phyloP scores from a whole-genome alignment of 2,797 vertebrate genomes.

The Phrynocephalus vlangalii region DNA sequence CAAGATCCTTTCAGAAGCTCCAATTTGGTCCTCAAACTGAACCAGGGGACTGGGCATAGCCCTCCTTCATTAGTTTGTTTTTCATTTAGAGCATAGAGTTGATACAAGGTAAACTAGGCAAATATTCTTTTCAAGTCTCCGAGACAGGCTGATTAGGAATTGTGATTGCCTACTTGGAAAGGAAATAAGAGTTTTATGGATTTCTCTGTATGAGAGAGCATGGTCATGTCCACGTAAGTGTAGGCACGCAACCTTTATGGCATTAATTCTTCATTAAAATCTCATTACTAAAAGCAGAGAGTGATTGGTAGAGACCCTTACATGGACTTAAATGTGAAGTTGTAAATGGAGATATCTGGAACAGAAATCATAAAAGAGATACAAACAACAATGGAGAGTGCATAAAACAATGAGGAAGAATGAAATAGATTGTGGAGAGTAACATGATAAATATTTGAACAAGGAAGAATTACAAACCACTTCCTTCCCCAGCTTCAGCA shows the following conservation, averaged over 20 bases:
- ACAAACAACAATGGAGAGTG: slow-evolving; percentile 63
- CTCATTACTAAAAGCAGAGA: slow-evolving; percentile 58
- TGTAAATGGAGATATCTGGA: slow-evolving; percentile 56
- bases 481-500: not conserved
- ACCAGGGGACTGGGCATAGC: no score
- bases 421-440: slow-evolving; percentile 62
- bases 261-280: slow-evolving; percentile 63
- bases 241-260: slow-evolving; percentile 32
- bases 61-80: no score
- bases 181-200: slow-evolving; percentile 57
- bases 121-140: no score
- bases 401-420: slow-evolving; percentile 61
- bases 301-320: slow-evolving; percentile 49
- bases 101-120: no score
- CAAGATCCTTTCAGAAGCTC: no score
- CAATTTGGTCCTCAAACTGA: no score
- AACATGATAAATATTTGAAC: slow-evolving; percentile 60
- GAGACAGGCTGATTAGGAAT: slow-evolving; percentile 24
- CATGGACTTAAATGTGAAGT: slow-evolving; percentile 8
- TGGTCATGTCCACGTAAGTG: no score
- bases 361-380: slow-evolving; percentile 63
- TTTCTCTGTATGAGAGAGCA: slow-evolving; percentile 38
- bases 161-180: slow-evolving; percentile 39
- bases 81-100: no score
- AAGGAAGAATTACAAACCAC: slow-evolving; percentile 33